Base-by-base conservation (phyloP, 2,113 vertebrate species). In the Hippopotamus amphibius region DNA sequence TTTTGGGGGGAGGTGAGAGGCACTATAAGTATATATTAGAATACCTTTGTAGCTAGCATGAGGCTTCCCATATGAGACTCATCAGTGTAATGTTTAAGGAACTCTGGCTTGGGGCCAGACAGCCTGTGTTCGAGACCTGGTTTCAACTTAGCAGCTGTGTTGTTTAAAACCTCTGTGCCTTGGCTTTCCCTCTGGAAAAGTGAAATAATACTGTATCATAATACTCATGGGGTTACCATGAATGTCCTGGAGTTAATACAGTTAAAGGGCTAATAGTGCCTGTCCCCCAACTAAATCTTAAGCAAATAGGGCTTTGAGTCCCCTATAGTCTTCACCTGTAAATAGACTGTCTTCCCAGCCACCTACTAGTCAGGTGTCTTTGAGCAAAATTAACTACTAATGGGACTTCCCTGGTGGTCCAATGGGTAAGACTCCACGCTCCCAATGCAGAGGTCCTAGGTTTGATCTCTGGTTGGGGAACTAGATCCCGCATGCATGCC, bases 151-250 rank as follows among this genome's bases (percentile, higher is more conserved):
- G 10, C 57, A 83, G 43, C 53, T 77, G 55, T 28, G 2, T 83
- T 65, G 22, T 57, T 76, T 92, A 55, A 48, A 80, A 83, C 4
- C 14, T 90, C 55, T 72, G 30, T 90, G 55, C 57, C 28, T 83
- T 88, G 87, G 71, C n/a, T 72, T 88, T 84, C 21, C 41, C 24
- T 93, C 50, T 55, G 80, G 48, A 89, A 96, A 69, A 61, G 46
- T 71, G 12, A 79, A 71, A 77, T 72, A 28, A 69, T 88, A 43
- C 14, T 86, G 17, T 21, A 41, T 55, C 48, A 59, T 63, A 61
- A 79, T 76, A 43, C 37, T 80, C 46, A 66, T 21, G 50, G 48
- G 30, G 30, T 41, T 69, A 26, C 57, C 96, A 5, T 63, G 91
- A 77, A 63, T 28, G 55, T 96, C 69, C 79, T 86, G 12, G 19